Conservation (phyloP, 2,888 invertebrate genomes). For the Subacronicta megacephala region DNA sequence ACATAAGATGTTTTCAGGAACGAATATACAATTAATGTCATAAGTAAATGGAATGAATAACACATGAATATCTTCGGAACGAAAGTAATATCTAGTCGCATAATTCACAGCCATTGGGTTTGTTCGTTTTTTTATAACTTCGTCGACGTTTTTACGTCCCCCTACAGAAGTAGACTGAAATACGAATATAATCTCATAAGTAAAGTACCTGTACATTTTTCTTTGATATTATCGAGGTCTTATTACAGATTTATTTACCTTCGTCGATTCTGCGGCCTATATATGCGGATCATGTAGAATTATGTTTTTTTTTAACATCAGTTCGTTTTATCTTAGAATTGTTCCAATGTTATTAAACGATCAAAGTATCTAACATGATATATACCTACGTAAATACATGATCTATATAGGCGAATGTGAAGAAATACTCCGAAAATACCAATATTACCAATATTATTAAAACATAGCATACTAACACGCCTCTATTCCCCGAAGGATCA, state of each 20-base stretch:
- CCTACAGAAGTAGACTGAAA: slow-evolving; percentile 5
- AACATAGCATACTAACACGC: too few relatives aligned
- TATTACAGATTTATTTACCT: slow-evolving; percentile 49
- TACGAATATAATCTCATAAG: slow-evolving; percentile 35
- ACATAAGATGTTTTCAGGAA: slow-evolving; percentile 14
- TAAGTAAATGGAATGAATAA: slow-evolving; percentile 13
- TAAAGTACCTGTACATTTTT: slow-evolving; percentile 29
- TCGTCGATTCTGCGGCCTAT: slow-evolving; percentile 15
- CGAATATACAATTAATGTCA: slow-evolving; percentile 25
- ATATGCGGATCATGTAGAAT: slow-evolving; percentile 28
- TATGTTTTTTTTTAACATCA: slow-evolving; percentile 20
- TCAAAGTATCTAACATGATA: too few relatives aligned
- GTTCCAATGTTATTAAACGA: slow-evolving; percentile 1
- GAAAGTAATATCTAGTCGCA: slow-evolving; percentile 17
- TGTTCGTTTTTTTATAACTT: slow-evolving; percentile 16
- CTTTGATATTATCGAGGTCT: slow-evolving; percentile 36
- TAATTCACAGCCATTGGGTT: slow-evolving; percentile 24
- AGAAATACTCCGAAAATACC: too few relatives aligned
- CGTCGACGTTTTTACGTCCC: slow-evolving; percentile 16
- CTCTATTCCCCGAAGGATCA: too few relatives aligned
- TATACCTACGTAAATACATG: too few relatives aligned
- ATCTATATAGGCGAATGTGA: too few relatives aligned
- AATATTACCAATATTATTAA: too few relatives aligned
- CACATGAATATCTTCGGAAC: slow-evolving; percentile 17
- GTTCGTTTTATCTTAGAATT: slow-evolving; percentile 10